These are phyloP conservation scores for Drosophila varians DNA, from an alignment of 1,140 invertebrate genomes.

Conservation along the genomic window DNA sequence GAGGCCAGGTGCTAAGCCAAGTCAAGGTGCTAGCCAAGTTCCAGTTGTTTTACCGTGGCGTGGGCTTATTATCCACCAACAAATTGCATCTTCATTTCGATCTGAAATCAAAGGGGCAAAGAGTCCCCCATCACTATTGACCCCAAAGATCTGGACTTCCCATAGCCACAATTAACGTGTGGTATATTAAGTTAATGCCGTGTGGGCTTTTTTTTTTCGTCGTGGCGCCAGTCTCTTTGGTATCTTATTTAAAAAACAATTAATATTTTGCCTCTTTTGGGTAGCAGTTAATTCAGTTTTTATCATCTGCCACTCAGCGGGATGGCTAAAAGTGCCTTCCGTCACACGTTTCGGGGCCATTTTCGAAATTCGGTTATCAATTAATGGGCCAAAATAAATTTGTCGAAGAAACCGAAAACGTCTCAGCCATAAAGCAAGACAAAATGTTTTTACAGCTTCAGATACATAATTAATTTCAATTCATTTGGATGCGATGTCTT, in stretches of 20 bases:
- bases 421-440: constrained; percentile 46
- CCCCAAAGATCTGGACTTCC: constrained; percentile 14
- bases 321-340: constrained; percentile 62
- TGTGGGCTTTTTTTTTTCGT: constrained; percentile 34
- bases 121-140: constrained; percentile 34
- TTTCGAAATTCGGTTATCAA: constrained; percentile 66
- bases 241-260: constrained; percentile 70
- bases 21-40: constrained; percentile 55
- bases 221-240: constrained; percentile 50
- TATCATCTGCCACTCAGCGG: constrained; percentile 47
- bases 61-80: constrained; percentile 65
- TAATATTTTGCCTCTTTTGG: constrained; percentile 56
- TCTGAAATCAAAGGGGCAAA: constrained; percentile 13
- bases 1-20: constrained; percentile 69
- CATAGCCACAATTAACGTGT: constrained; percentile 39
- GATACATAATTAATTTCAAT: constrained; percentile 62
- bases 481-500: constrained; percentile 39
- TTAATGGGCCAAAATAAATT: constrained; percentile 71
- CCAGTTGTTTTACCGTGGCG: constrained; percentile 38
- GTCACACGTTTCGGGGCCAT: constrained; percentile 59
- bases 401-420: constrained; percentile 41
- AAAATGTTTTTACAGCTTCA: constrained; percentile 62
- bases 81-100: constrained; percentile 57
- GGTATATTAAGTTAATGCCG: constrained; percentile 55
- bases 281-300: constrained; percentile 24